Percentiles rank a stretch among this genome's conserved stretches.
Conservation (phyloP, 2,888 invertebrate species). For the Vandiemenella viatica region DNA sequence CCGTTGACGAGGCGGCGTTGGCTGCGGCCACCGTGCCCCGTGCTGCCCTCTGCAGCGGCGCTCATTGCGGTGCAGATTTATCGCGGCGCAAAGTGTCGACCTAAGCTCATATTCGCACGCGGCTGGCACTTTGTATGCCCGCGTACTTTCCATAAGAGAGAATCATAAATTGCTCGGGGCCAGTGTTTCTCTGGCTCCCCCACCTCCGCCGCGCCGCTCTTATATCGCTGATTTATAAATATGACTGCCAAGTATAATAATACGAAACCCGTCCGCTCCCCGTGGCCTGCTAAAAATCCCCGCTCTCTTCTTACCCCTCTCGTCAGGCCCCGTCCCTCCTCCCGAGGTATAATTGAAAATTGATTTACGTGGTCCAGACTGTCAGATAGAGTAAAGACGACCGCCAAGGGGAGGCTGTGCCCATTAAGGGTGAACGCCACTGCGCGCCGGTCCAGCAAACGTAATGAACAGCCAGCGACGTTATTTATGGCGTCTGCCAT, state of each 20-base stretch:
- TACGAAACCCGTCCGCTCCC: conserved; percentile 12
- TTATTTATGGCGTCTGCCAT: no score
- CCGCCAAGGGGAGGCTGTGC: no score
- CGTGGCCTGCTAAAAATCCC: conserved; percentile 1
- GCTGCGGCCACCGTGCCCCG: neutral
- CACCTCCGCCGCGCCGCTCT: conserved; percentile 26
- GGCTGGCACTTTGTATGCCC: conserved; percentile 26
- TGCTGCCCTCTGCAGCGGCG: neutral
- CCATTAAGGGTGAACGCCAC: no score
- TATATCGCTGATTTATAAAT: conserved; percentile 34
- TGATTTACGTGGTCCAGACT: conserved; percentile 33
- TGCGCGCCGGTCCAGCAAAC: no score
- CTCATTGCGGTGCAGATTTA: conserved; percentile 25
- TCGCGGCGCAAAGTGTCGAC: conserved; percentile 32
- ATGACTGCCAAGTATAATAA: conserved; percentile 32
- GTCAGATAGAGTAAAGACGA: conserved; percentile 28
- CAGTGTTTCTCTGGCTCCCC: conserved; percentile 21
- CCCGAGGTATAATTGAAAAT: conserved; percentile 32
- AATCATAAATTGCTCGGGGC: conserved; percentile 20
- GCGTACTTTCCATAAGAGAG: conserved; percentile 21
- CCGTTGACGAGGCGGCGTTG: no score
- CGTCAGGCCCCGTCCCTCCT: conserved; percentile 13
- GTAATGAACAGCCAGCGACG: no score
- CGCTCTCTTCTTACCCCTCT: conserved; percentile 1
- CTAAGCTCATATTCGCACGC: conserved; percentile 29